A percentile compares a stretch with the other conserved stretches of the same genome.
These are phyloP conservation scores for Dasysyrphus albostriatus DNA, from an alignment of 2,888 invertebrate genomes.

Conservation along the genomic window DNA sequence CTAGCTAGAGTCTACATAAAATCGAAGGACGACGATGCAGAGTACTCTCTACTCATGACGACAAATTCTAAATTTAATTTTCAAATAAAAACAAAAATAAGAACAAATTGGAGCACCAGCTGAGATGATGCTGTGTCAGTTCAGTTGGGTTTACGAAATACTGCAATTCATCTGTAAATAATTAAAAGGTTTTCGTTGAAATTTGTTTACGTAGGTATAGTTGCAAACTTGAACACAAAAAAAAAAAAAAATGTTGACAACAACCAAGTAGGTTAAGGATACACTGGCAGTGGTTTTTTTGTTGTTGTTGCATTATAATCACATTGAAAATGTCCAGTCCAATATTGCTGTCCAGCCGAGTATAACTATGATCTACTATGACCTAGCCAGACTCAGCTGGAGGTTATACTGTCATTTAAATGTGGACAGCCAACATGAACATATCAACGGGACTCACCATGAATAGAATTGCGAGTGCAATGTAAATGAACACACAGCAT, in stretches of 20 bases:
- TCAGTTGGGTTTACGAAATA: not conserved
- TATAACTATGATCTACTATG: not conserved
- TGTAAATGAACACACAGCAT: not conserved
- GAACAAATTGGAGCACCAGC: not conserved
- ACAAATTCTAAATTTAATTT: not conserved
- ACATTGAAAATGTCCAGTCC: conserved; percentile 20
- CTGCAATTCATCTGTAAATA: conserved; percentile 57
- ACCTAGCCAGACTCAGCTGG: conserved; percentile 5
- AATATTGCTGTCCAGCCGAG: not conserved
- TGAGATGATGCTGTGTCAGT: not conserved
- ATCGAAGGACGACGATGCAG: not conserved
- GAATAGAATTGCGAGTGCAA: conserved; percentile 23
- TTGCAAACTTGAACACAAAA: not conserved
- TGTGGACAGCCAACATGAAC: not conserved
- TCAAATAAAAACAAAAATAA: not conserved
- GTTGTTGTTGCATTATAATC: not conserved
- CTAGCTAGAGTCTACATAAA: not conserved
- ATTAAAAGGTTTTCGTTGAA: conserved; percentile 53
- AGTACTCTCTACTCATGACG: not conserved
- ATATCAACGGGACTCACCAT: not conserved
- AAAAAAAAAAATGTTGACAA: not conserved
- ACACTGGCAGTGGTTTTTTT: not conserved
- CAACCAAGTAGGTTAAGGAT: conserved; percentile 54
- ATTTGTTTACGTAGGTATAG: conserved; percentile 40
- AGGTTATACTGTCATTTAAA: conserved; percentile 6